These are phyloP conservation scores for Drosophila nr. perissopoda DNA, from an alignment of 2,888 invertebrate species.

Conservation along the genomic window DNA sequence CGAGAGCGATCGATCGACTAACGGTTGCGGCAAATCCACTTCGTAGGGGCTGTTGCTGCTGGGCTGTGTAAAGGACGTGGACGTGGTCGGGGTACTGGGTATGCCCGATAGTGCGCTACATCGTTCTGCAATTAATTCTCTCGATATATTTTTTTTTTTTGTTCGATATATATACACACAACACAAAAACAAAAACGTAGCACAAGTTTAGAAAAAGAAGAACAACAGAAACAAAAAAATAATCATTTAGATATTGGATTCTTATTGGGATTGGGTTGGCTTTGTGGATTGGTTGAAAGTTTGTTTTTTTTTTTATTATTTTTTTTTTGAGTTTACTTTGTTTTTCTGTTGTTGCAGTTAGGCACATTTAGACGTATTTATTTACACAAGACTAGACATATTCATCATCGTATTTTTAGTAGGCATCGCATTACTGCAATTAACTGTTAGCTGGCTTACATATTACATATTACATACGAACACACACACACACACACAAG, in stretches of 20 bases:
- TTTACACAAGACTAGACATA: conserved; percentile 82
- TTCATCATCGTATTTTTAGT: conserved; percentile 69
- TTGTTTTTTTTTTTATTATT: background rate
- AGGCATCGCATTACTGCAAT: conserved; percentile 57
- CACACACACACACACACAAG: conserved; percentile 16
- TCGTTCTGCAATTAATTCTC: conserved; percentile 87
- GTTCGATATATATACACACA: conserved; percentile 57
- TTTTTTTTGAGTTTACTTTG: conserved; percentile 40
- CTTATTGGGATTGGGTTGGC: background rate
- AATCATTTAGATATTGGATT: conserved; percentile 31
- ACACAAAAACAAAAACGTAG: conserved; percentile 48
- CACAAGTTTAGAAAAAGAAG: background rate
- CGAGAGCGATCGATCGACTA: conserved; percentile 89
- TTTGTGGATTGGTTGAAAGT: conserved; percentile 21
- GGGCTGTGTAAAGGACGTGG: conserved; percentile 86
- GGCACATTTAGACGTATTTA: conserved; percentile 33
- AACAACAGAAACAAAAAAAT: conserved; percentile 25
- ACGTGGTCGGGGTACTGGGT: conserved; percentile 80
- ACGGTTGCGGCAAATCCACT: conserved; percentile 89
- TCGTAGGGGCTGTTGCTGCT: conserved; percentile 86
- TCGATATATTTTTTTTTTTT: conserved; percentile 55
- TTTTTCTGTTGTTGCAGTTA: conserved; percentile 49
- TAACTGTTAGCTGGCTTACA: conserved; percentile 37
- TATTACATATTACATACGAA: background rate
- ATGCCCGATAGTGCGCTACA: conserved; percentile 89